Percentiles rank a stretch among this genome's conserved stretches.
Evolutionary conservation across 2,113 vertebrate species (phyloP).

Genomic region (Embiotoca jacksoni): DNA sequence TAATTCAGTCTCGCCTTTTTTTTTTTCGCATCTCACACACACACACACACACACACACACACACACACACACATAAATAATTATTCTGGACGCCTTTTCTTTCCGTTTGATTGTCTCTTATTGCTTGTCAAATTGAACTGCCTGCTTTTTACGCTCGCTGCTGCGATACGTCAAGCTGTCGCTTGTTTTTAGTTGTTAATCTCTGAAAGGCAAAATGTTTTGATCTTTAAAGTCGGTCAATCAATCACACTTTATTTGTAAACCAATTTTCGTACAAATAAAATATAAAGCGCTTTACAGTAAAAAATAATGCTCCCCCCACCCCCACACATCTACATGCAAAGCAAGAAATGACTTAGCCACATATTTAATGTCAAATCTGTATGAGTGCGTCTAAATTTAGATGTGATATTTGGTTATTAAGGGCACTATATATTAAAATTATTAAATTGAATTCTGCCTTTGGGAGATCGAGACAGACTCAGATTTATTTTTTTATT

Average conservation of each 20-base stretch:
- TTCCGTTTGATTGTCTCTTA: constrained; percentile 18
- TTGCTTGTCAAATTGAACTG: constrained; percentile 19
- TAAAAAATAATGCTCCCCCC: no score
- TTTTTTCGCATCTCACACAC: not conserved
- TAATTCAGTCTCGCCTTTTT: constrained; percentile 17
- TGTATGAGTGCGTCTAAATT: not conserved
- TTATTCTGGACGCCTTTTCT: constrained; percentile 21
- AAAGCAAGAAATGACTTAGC: no score
- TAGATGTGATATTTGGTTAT: not conserved
- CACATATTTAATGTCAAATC: not conserved
- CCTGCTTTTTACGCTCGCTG: not conserved
- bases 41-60: not conserved
- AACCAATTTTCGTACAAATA: no score
- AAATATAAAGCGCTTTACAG: no score
- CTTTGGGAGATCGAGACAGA: no score
- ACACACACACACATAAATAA: constrained; percentile 1
- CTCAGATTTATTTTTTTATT: no score
- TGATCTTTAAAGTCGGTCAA: not conserved
- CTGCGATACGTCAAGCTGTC: constrained; percentile 16
- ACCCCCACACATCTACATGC: no score
- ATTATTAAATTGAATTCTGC: no score
- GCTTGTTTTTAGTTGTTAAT: constrained; percentile 8
- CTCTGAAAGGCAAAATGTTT: constrained; percentile 14
- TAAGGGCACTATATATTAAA: no score
- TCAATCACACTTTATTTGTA: no score